Conservation (phyloP, 2,888 invertebrate species). For the Cheilosia vulpina region DNA sequence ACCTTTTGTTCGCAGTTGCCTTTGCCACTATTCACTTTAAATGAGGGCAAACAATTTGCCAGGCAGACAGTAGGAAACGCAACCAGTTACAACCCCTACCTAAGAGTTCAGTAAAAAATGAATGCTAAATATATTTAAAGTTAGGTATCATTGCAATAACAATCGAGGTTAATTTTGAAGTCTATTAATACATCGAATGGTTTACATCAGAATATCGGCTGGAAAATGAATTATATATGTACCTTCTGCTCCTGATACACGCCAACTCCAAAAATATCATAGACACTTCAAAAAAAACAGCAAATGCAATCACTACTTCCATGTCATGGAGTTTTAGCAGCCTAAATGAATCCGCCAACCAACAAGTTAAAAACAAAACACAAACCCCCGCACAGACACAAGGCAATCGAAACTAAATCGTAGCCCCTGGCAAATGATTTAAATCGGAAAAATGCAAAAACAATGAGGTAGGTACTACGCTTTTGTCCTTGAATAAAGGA, state of each 20-base stretch:
- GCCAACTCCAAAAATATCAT: slow-evolving; percentile 17
- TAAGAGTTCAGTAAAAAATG: too few species aligned
- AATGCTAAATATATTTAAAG: too few species aligned
- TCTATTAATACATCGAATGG: slow-evolving; percentile 33
- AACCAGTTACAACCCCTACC: too few species aligned
- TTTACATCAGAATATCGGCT: slow-evolving; percentile 1
- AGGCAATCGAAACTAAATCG: slow-evolving; percentile 59
- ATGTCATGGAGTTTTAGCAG: slow-evolving; percentile 1
- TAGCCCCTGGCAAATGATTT: slow-evolving; percentile 40
- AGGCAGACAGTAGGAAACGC: too few species aligned
- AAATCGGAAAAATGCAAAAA: slow-evolving; percentile 17
- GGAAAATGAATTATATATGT: background rate
- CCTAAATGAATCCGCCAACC: background rate
- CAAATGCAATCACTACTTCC: slow-evolving; percentile 3
- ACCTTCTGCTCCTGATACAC: background rate
- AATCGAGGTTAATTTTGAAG: background rate
- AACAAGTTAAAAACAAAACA: slow-evolving; percentile 3
- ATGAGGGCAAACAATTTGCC: too few species aligned
- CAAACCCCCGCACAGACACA: too few species aligned
- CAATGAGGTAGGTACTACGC: background rate
- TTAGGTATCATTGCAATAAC: background rate
- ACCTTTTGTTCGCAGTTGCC: too few species aligned
- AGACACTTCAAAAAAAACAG: slow-evolving; percentile 2
- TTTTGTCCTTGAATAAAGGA: slow-evolving; percentile 54
- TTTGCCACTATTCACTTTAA: too few species aligned